Evolutionary conservation across 2,888 invertebrate species (phyloP).

Genomic region (Apodemia zela): DNA sequence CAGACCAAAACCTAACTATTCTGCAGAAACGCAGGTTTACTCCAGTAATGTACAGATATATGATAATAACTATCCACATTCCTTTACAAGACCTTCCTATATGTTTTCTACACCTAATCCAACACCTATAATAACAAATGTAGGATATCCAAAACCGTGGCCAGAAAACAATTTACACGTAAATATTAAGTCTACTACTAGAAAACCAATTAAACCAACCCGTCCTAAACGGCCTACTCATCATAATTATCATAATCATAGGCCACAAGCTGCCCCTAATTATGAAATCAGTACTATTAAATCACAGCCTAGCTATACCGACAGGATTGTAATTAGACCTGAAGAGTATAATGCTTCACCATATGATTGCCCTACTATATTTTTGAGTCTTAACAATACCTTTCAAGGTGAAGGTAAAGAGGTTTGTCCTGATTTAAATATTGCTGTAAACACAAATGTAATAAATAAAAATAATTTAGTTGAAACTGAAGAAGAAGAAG

Average conservation of each 20-base stretch:
- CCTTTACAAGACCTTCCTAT: slow-evolving; percentile 48
- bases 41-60: slow-evolving; percentile 54
- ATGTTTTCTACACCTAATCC: slow-evolving; percentile 53
- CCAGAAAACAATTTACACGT: slow-evolving; percentile 30
- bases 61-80: slow-evolving; percentile 42
- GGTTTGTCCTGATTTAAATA: slow-evolving; percentile 85
- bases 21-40: slow-evolving; percentile 51
- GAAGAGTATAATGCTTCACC: slow-evolving; percentile 66
- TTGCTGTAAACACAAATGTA: slow-evolving; percentile 85
- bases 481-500: slow-evolving; percentile 52
- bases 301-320: slow-evolving; percentile 60
- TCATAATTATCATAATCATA: slow-evolving; percentile 49
- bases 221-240: slow-evolving; percentile 55
- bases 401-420: slow-evolving; percentile 81
- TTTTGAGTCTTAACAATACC: slow-evolving; percentile 74
- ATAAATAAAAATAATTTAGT: slow-evolving; percentile 79
- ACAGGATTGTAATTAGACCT: slow-evolving; percentile 69
- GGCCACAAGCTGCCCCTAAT: slow-evolving; percentile 43
- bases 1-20: slow-evolving; percentile 46
- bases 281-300: slow-evolving; percentile 69
- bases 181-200: slow-evolving; percentile 48
- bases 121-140: slow-evolving; percentile 68
- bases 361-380: slow-evolving; percentile 79
- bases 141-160: slow-evolving; percentile 56
- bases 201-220: slow-evolving; percentile 49